Evolutionary conservation across 2,888 invertebrate species (phyloP).

Genomic region (Monochamus alternatus): DNA sequence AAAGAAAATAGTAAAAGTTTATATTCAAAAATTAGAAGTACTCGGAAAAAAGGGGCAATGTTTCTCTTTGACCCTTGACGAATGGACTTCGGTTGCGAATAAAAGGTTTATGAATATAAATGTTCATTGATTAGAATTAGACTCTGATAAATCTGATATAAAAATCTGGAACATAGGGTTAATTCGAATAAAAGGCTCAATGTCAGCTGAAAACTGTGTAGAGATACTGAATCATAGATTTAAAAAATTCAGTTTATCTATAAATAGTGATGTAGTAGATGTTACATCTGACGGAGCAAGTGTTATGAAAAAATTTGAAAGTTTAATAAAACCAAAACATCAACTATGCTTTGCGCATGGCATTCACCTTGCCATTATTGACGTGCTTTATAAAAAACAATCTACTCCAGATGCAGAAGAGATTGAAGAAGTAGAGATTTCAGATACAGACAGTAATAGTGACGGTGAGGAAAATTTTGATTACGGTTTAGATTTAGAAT

Average conservation of each 20-base stretch:
- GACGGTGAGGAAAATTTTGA: conserved; percentile 25
- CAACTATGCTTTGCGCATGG: conserved; percentile 52
- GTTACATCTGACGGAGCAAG: conserved; percentile 44
- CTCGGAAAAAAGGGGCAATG: conserved; percentile 2
- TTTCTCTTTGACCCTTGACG: conserved; percentile 23
- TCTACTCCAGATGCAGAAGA: conserved; percentile 5
- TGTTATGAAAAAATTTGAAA: conserved; percentile 51
- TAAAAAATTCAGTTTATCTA: conserved; percentile 28
- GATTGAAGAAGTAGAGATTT: conserved; percentile 18
- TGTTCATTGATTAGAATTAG: conserved; percentile 24
- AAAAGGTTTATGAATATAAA: conserved; percentile 40
- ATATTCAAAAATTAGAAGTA: conserved; percentile 4
- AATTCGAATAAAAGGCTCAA: conserved; percentile 34
- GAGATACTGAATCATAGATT: conserved; percentile 27
- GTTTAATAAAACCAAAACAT: conserved; percentile 40
- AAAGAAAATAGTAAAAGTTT: neutral
- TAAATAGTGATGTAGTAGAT: conserved; percentile 31
- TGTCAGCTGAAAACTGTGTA: conserved; percentile 18
- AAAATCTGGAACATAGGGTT: conserved; percentile 37
- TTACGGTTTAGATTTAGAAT: conserved; percentile 26
- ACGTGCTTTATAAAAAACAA: conserved; percentile 46
- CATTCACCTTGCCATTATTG: conserved; percentile 50
- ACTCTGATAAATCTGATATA: conserved; percentile 10
- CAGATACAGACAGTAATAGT: conserved; percentile 25
- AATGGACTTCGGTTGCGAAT: conserved; percentile 39